Evolutionary conservation across 2,888 invertebrate genomes (phyloP).

Genomic region (Drosophila anomelani): DNA sequence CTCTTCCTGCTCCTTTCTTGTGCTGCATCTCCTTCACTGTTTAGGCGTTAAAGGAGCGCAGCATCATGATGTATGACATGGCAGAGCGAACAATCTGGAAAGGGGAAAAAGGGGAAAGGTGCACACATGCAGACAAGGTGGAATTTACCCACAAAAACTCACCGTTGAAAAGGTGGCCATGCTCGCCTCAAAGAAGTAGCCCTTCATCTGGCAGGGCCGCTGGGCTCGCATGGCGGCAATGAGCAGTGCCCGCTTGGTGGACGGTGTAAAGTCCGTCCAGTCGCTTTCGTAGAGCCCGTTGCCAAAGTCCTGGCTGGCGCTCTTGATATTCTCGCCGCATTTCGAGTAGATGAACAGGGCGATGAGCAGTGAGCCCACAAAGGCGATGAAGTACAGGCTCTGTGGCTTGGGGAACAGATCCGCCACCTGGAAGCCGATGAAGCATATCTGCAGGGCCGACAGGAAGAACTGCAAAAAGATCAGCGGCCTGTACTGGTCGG

Average conservation of each 20-base stretch:
- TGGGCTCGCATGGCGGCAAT: conserved; percentile 58
- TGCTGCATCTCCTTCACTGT: background rate
- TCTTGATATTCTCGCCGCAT: conserved; percentile 61
- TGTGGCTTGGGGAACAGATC: conserved; percentile 53
- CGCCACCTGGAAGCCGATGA: conserved; percentile 58
- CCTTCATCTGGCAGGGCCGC: conserved; percentile 55
- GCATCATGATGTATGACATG: conserved; percentile 65
- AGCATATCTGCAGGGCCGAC: conserved; percentile 57
- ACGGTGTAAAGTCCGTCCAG: conserved; percentile 50
- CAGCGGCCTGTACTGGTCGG: conserved; percentile 40
- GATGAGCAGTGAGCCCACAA: conserved; percentile 54
- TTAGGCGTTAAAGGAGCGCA: conserved; percentile 58
- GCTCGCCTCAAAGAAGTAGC: conserved; percentile 61
- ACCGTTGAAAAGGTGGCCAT: conserved; percentile 66
- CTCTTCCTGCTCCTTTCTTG: background rate
- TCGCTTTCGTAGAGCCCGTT: conserved; percentile 53
- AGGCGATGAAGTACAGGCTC: conserved; percentile 52
- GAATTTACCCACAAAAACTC: conserved; percentile 7
- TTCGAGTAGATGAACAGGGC: conserved; percentile 62
- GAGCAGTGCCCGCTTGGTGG: conserved; percentile 44
- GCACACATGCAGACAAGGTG: background rate
- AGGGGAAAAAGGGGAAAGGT: background rate
- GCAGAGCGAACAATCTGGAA: conserved; percentile 64
- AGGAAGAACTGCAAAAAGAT: conserved; percentile 59
- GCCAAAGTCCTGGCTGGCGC: conserved; percentile 57